Percentiles rank a stretch among this genome's conserved stretches.
phyloP scores from a whole-genome alignment of 2,888 invertebrate species.

The Matsumyia berberina region DNA sequence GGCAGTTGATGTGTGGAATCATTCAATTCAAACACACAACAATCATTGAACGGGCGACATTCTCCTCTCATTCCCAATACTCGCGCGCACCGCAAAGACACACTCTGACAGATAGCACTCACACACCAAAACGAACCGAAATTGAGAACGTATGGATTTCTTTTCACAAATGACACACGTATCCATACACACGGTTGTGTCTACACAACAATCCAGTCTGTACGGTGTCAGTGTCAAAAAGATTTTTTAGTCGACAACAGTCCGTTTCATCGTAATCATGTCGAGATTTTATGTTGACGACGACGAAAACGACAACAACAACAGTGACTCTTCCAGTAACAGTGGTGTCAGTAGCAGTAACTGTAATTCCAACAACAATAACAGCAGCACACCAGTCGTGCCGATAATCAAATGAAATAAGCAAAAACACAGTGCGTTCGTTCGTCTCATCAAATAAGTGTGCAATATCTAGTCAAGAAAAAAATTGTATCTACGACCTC shows the following conservation, averaged over 20 bases:
- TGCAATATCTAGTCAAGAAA: constrained; percentile 70
- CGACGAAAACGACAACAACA: constrained; percentile 71
- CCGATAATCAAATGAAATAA: constrained; percentile 35
- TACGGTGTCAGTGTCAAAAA: constrained; percentile 84
- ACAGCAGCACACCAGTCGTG: no score
- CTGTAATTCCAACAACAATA: constrained; percentile 40
- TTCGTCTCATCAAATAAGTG: constrained; percentile 3
- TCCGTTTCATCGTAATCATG: constrained; percentile 83
- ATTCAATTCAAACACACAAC: constrained; percentile 71
- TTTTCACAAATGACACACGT: constrained; percentile 52
- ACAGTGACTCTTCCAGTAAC: constrained; percentile 69
- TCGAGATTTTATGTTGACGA: constrained; percentile 78
- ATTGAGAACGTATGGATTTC: neutral
- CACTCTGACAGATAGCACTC: constrained; percentile 32
- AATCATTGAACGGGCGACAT: constrained; percentile 64
- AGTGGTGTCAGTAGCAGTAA: constrained; percentile 33
- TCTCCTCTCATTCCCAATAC: constrained; percentile 26
- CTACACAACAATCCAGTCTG: constrained; percentile 77
- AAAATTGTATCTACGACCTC: constrained; percentile 18
- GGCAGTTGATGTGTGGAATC: constrained; percentile 73
- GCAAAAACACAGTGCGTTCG: constrained; percentile 29
- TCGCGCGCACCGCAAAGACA: constrained; percentile 20
- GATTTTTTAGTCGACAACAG: constrained; percentile 84
- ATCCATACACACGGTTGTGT: constrained; percentile 38
- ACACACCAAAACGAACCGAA: neutral